Conservation (phyloP, 2,113 vertebrate species). For the Rhynchomys soricoides region DNA sequence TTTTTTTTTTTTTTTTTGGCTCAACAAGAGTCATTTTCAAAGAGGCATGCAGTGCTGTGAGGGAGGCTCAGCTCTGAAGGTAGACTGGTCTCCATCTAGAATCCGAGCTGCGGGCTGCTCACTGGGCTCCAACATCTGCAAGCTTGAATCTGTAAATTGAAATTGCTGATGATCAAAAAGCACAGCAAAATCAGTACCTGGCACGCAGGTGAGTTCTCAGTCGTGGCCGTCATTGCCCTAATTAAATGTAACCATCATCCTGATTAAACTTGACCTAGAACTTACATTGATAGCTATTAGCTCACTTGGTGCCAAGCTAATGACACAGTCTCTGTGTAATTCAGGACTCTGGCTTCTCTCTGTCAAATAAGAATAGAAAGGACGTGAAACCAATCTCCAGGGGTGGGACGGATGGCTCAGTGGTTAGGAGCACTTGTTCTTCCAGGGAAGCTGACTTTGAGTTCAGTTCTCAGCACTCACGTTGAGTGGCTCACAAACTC, state of each 20-base stretch:
- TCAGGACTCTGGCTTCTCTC: neutral
- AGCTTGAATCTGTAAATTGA: neutral
- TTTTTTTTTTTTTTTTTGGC: too few species aligned
- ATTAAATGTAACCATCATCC: neutral
- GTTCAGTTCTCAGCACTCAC: neutral
- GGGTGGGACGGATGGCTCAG: neutral
- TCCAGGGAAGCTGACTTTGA: neutral
- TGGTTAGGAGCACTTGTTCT: neutral
- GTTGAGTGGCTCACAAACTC: neutral
- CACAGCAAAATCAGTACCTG: neutral
- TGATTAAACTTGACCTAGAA: slow-evolving; percentile 18
- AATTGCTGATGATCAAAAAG: neutral
- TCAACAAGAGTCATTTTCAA: neutral
- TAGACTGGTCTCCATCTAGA: neutral
- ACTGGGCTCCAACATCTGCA: neutral
- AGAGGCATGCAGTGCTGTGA: neutral
- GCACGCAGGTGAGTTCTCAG: neutral
- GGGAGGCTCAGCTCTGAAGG: neutral
- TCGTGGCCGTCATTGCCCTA: neutral
- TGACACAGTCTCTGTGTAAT: neutral
- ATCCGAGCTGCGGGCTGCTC: neutral
- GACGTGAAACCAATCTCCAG: neutral
- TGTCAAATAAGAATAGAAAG: slow-evolving; percentile 3
- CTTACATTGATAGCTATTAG: neutral
- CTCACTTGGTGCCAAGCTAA: neutral